phyloP scores from a whole-genome alignment of 2,888 invertebrate species.

The Fabriciana adippe region DNA sequence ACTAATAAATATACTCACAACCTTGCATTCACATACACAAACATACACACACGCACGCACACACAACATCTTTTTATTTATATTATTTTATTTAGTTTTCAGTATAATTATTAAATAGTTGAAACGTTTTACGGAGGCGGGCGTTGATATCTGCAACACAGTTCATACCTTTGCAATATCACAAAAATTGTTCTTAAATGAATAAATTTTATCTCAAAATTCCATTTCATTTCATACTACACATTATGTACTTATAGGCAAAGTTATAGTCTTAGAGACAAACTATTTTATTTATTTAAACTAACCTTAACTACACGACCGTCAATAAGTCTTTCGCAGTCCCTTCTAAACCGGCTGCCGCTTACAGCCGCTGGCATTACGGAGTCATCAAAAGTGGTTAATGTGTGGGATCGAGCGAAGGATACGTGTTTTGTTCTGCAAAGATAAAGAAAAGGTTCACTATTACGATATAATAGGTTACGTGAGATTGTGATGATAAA shows the following conservation, averaged over 20 bases:
- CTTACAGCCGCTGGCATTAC: slow-evolving; percentile 75
- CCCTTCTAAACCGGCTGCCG: slow-evolving; percentile 68
- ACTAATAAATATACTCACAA: too few relatives aligned
- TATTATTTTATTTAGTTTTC: background rate
- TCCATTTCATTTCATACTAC: background rate
- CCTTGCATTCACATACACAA: too few relatives aligned
- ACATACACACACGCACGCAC: too few relatives aligned
- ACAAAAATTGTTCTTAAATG: too few relatives aligned
- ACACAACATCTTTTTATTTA: background rate
- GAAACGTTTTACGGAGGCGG: too few relatives aligned
- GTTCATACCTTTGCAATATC: too few relatives aligned
- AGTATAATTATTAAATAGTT: too few relatives aligned
- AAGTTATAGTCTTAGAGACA: too few relatives aligned
- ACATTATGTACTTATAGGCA: background rate
- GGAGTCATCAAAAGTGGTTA: slow-evolving; percentile 91
- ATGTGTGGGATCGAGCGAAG: slow-evolving; percentile 93
- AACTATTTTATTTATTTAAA: slow-evolving; percentile 36
- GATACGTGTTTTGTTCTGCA: slow-evolving; percentile 93
- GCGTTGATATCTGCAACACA: too few relatives aligned
- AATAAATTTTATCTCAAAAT: too few relatives aligned
- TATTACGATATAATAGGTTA: background rate
- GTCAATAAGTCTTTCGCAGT: slow-evolving; percentile 87
- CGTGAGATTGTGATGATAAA: too few relatives aligned
- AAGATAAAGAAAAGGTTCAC: too few relatives aligned
- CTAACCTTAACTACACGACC: slow-evolving; percentile 83